Evolutionary conservation across 2,888 invertebrate genomes (phyloP), one percentile per base, ranked within the genome.

Genomic region (Plutella xylostella): DNA sequence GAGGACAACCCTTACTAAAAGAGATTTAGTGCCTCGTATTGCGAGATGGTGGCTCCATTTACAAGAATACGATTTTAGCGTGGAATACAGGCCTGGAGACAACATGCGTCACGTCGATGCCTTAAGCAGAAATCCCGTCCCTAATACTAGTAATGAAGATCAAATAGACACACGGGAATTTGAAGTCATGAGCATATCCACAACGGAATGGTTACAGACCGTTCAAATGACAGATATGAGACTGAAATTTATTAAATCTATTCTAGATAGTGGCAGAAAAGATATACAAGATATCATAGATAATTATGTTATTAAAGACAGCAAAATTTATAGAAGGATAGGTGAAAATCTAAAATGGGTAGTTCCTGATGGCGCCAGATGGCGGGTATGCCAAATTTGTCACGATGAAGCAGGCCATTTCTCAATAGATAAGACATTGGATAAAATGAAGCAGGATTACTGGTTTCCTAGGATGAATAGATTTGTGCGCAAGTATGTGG

Each of bases 81-180:
- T n/a, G n/a, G n/a, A n/a, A n/a, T n/a, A n/a, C 38, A 41, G 61
- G 28, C 50, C 59, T 5, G 62, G 61, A 0, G 22, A 44, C 2
- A 52, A 49, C 41, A 63, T 65, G 63, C 45, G 47, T 11, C 63
- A 65, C 21, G 55, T 55, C 9, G n/a, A n/a, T n/a, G n/a, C n/a
- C n/a, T n/a, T n/a, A n/a, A n/a, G n/a, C n/a, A 59, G 57, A 6
- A 57, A 58, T 49, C 46, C 53, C 1, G 14, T 42, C 3, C 40
- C 30, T 2, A 17, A 7, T 4, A 28, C 21, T 30, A 19, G 30
- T 22, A 14, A 9, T 15, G 17, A 45, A 11, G 22, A 21, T 14
- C 1, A 19, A n/a, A 25, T 12, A 40, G 17, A 30, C 17, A 5
- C 17, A 9, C 19, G 25, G 33, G 49, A 3, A 48, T 47, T 38